Evolutionary conservation across 2,113 vertebrate genomes (phyloP).

Genomic region (Ascaphus truei): DNA sequence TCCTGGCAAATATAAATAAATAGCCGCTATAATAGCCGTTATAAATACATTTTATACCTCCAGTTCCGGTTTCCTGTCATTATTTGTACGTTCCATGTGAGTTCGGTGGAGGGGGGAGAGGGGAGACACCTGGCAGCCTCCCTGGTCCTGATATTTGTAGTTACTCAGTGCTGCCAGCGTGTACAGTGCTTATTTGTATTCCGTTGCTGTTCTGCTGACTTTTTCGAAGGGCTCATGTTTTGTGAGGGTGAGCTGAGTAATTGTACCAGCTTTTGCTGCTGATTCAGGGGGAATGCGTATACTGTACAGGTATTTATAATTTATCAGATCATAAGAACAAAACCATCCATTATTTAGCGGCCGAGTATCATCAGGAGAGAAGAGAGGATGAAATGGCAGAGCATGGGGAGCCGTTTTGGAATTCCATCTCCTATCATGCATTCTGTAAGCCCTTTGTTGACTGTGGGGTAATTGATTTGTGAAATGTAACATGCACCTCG

Average conservation of each 20-base stretch:
- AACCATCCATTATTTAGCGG: neutral
- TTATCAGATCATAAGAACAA: neutral
- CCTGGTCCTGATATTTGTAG: too few species aligned
- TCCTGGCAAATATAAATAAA: too few species aligned
- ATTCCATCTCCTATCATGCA: neutral
- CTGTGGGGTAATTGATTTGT: too few species aligned
- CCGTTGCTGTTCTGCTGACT: neutral
- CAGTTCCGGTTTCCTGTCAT: too few species aligned
- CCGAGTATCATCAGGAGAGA: neutral
- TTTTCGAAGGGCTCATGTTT: neutral
- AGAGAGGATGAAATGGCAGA: neutral
- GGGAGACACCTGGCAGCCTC: too few species aligned
- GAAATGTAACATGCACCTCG: too few species aligned
- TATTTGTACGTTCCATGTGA: too few species aligned
- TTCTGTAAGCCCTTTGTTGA: neutral
- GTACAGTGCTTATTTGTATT: too few species aligned
- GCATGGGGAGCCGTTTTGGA: neutral
- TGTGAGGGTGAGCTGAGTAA: neutral
- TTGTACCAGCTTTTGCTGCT: neutral
- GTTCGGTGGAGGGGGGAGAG: too few species aligned
- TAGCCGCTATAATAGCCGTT: too few species aligned
- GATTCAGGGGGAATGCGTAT: neutral
- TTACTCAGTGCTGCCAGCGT: too few species aligned
- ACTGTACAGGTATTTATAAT: neutral
- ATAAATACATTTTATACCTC: too few species aligned